phyloP scores from a whole-genome alignment of 2,888 invertebrate species.

The Tribolium freemani region DNA sequence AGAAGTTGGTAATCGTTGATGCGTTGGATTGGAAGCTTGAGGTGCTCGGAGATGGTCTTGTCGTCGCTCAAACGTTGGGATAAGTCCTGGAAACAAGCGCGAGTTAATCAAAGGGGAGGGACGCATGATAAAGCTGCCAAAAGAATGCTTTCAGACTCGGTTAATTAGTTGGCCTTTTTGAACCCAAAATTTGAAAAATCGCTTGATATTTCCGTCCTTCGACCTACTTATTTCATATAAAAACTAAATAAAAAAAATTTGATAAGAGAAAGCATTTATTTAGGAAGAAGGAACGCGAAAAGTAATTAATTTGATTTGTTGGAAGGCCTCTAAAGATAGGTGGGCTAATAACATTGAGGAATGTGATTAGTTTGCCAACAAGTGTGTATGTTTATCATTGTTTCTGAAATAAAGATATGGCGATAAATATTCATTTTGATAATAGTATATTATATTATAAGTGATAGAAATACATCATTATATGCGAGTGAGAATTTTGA shows the following conservation, averaged over 20 bases:
- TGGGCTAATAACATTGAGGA: slow-evolving; percentile 10
- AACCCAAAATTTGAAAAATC: too few species aligned
- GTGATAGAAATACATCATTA: too few species aligned
- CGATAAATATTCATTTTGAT: neutral
- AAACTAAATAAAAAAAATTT: too few species aligned
- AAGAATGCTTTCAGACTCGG: too few species aligned
- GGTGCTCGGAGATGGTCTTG: slow-evolving; percentile 89
- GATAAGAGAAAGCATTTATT: neutral
- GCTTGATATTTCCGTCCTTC: too few species aligned
- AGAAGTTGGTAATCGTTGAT: slow-evolving; percentile 97
- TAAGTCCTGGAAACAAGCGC: slow-evolving; percentile 76
- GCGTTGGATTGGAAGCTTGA: slow-evolving; percentile 93
- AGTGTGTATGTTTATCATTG: slow-evolving; percentile 7
- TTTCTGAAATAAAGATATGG: neutral
- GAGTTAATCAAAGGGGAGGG: neutral
- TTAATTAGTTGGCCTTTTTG: too few species aligned
- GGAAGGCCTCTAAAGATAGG: slow-evolving; percentile 10
- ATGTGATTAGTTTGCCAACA: slow-evolving; percentile 17
- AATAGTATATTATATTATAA: too few species aligned
- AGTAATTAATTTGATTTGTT: neutral
- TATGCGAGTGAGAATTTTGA: too few species aligned
- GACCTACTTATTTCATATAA: too few species aligned
- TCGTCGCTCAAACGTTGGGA: slow-evolving; percentile 89
- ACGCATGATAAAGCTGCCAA: too few species aligned
- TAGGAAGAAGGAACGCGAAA: too few species aligned